phyloP scores from a whole-genome alignment of 2,113 vertebrate species.

The Hypomesus transpacificus region DNA sequence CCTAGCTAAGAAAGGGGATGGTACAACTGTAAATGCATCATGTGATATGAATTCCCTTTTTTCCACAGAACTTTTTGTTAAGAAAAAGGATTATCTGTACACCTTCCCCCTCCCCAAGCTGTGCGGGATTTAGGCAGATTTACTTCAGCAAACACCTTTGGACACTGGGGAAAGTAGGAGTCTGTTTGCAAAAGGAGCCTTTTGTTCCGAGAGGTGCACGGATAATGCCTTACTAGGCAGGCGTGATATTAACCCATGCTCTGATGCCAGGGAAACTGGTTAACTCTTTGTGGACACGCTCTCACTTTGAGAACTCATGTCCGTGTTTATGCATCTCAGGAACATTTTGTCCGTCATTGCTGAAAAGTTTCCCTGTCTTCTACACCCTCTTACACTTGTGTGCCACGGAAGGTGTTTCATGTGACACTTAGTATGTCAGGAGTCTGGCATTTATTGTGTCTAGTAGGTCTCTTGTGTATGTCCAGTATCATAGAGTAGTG shows the following conservation, averaged over 20 bases:
- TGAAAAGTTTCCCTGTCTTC: not conserved
- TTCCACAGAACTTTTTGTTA: slow-evolving; percentile 80
- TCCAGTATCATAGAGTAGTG: no score
- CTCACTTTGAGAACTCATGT: slow-evolving; percentile 22
- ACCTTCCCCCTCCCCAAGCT: slow-evolving; percentile 86
- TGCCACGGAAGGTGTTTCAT: no score
- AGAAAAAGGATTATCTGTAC: slow-evolving; percentile 92
- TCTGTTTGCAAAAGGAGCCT: slow-evolving; percentile 93
- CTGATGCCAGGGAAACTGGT: slow-evolving; percentile 65
- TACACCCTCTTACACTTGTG: not conserved
- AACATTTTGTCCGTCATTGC: not conserved
- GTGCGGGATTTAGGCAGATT: slow-evolving; percentile 94
- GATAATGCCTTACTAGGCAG: slow-evolving; percentile 89
- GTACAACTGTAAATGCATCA: slow-evolving; percentile 80
- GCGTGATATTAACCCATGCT: slow-evolving; percentile 90
- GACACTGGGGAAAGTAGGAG: slow-evolving; percentile 83
- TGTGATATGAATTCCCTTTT: slow-evolving; percentile 87
- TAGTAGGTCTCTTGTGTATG: no score
- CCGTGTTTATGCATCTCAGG: not conserved
- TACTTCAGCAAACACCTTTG: slow-evolving; percentile 99
- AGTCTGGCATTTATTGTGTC: no score
- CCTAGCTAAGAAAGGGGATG: slow-evolving; percentile 42
- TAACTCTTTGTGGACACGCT: slow-evolving; percentile 77
- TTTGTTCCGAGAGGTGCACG: slow-evolving; percentile 86
- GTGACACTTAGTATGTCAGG: no score